These are phyloP conservation scores for Sinhomidia bicolor DNA, from an alignment of 2,888 invertebrate genomes.

Conservation along the genomic window DNA sequence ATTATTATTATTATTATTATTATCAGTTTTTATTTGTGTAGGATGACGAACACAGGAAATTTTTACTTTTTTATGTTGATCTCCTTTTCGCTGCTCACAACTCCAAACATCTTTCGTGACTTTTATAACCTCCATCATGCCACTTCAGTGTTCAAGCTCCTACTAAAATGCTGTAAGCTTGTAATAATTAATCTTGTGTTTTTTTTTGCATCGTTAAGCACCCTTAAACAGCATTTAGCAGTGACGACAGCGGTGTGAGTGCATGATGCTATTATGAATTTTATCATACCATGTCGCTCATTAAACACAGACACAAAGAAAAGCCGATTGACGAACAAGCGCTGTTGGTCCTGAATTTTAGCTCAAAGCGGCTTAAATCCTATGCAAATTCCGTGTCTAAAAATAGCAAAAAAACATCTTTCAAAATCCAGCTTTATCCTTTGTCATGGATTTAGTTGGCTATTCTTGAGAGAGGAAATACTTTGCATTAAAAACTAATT, in stretches of 20 bases:
- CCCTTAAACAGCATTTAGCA: conserved; percentile 20
- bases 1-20: not conserved
- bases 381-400: conserved; percentile 41
- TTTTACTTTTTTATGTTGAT: conserved; percentile 2
- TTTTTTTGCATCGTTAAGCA: conserved; percentile 47
- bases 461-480: too few relatives aligned
- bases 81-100: conserved; percentile 19
- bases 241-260: conserved; percentile 24
- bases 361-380: not conserved
- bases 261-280: conserved; percentile 15
- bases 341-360: conserved; percentile 10
- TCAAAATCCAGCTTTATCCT: too few relatives aligned
- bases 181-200: conserved; percentile 32
- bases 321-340: conserved; percentile 29
- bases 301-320: conserved; percentile 40
- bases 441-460: not conserved
- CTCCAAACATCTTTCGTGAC: conserved; percentile 33
- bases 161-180: conserved; percentile 22
- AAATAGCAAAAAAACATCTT: conserved; percentile 47
- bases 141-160: conserved; percentile 40
- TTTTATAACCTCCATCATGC: conserved; percentile 33
- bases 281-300: conserved; percentile 24
- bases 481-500: too few relatives aligned
- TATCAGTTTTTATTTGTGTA: conserved; percentile 9
- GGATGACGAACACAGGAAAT: not conserved